Percentiles rank a stretch among this genome's conserved stretches.
Conservation (phyloP, 2,113 vertebrate genomes). For the Misgurnus anguillicaudatus region DNA sequence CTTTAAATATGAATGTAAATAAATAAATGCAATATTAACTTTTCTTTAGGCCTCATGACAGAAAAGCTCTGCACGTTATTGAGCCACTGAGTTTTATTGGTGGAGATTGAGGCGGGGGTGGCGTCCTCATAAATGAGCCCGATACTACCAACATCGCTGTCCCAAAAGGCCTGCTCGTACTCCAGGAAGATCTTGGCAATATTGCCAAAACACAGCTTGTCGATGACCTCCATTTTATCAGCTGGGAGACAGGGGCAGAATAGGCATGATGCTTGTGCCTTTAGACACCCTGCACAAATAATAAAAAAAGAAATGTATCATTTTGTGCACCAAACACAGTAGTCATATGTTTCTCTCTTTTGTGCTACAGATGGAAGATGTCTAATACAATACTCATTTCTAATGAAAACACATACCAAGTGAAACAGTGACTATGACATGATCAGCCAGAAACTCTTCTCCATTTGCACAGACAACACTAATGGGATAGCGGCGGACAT, state of each 20-base stretch:
- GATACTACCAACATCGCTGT: slow-evolving; percentile 41
- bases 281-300: slow-evolving; percentile 54
- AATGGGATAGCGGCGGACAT: slow-evolving; percentile 44
- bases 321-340: background rate
- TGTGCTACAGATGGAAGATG: background rate
- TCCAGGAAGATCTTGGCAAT: slow-evolving; percentile 62
- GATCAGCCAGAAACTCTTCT: slow-evolving; percentile 57
- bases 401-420: slow-evolving; percentile 52
- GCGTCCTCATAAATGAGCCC: slow-evolving; percentile 57
- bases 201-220: slow-evolving; percentile 57
- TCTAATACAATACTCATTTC: background rate
- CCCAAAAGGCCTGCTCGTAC: slow-evolving; percentile 62
- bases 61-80: slow-evolving; percentile 49
- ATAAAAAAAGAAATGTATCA: background rate
- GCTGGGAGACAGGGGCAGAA: slow-evolving; percentile 57
- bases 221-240: slow-evolving; percentile 53
- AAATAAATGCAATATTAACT: slow-evolving; percentile 24
- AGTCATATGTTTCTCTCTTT: no score
- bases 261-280: slow-evolving; percentile 46
- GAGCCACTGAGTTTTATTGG: slow-evolving; percentile 44
- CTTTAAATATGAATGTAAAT: background rate
- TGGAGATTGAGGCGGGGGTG: slow-evolving; percentile 31
- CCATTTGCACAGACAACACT: slow-evolving; percentile 54
- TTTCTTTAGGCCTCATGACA: slow-evolving; percentile 58
- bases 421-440: slow-evolving; percentile 60